Percentiles rank a stretch among this genome's conserved stretches.
phyloP scores from a whole-genome alignment of 2,797 vertebrate species.

The Diglossa cyanea region DNA sequence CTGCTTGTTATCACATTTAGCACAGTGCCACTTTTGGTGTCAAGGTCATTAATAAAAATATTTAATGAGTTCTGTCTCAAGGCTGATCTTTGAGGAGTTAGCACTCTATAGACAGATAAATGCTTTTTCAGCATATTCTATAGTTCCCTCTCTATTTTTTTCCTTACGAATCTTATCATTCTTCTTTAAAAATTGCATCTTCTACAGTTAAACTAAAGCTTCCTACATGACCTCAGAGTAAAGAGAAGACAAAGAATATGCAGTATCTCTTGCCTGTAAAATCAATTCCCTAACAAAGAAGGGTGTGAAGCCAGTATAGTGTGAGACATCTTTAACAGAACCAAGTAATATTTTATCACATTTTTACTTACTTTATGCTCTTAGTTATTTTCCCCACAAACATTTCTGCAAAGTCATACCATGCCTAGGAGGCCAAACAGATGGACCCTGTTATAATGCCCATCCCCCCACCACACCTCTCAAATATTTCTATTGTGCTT shows the following conservation, averaged over 20 bases:
- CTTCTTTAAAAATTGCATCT: neutral
- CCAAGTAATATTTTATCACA: neutral
- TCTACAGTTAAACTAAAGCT: neutral
- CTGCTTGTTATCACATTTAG: conserved; percentile 16
- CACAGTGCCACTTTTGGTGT: neutral
- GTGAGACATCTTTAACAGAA: neutral
- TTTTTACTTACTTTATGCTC: neutral
- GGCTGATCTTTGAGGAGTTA: neutral
- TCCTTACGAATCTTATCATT: neutral
- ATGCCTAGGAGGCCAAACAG: neutral
- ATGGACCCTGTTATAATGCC: fast-evolving
- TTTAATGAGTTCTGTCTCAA: neutral
- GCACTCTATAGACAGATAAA: neutral
- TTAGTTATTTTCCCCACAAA: neutral
- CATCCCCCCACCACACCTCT: fast-evolving
- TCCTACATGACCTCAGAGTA: neutral
- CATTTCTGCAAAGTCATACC: neutral
- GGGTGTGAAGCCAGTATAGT: neutral
- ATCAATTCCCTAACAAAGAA: neutral
- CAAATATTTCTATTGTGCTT: neutral
- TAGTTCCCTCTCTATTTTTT: neutral
- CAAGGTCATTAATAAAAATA: conserved; percentile 36
- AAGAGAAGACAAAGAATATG: neutral
- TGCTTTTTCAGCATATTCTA: neutral
- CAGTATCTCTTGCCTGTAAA: neutral